Evolutionary conservation across 2,797 vertebrate species (phyloP), one percentile per base, ranked within the genome.

Genomic region (Catamblyrhynchus diadema): DNA sequence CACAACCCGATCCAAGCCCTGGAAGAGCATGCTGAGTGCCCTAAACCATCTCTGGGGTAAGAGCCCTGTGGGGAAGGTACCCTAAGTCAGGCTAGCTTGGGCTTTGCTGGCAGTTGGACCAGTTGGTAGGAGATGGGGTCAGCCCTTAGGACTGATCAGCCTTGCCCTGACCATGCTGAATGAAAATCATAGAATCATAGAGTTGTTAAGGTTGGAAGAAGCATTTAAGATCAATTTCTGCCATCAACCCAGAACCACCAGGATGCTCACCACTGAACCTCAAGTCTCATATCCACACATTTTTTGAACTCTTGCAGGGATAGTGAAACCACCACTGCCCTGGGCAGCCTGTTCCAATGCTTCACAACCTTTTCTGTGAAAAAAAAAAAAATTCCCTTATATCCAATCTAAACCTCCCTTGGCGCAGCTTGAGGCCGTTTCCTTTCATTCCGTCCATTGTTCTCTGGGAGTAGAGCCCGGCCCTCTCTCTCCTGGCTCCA

Each of bases 61-160:
- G 42, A 18, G 15, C 30, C 30, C 27, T 27, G 0, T 1, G 6
- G 14, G 39, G 4, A 7, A n/a, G 2, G 3, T 8, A 69, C 6
- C 13, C 8, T 4, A 7, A 33, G 28, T 4, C 44, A 72, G 51
- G 15, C 20, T 50, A 53, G 10, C 8, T 32, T 41, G 32, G 35
- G 39, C 54, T 90, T 33, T 62, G 39, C 25, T 89, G 62, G 56
- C 33, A 72, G 33, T 4, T 33, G 30, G 20, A 61, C 8, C 21
- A 13, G 13, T 19, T 37, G 12, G 23, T 37, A 47, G 45, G 42
- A 44, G 24, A 47, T 14, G n/a, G 9, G 10, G n/a, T 11, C 27
- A 60, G n/a, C 4, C 37, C 45, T 27, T 14, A 37, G 33, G 8
- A 41, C 45, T 28, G 2, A 0, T 19, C 45, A 65, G 47, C 67